Base-by-base conservation (phyloP, 53 echinoderm and acorn worm species). In the Antedon mediterranea region DNA sequence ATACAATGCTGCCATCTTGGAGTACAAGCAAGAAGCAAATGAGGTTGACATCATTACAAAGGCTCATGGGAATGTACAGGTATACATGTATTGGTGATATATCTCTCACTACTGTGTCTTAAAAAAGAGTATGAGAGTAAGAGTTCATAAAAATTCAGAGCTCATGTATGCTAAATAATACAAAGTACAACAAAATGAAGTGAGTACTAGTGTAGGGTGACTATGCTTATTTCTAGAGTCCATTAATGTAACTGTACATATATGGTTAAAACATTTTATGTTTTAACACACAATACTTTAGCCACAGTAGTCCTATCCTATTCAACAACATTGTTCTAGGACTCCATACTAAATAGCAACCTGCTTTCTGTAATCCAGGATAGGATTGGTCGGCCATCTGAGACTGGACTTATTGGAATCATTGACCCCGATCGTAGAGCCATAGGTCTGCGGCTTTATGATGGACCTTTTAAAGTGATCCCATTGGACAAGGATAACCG, bases 41-140 rank as follows among this genome's bases (percentile, higher is more conserved):
- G 79, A 81, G 7, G 89, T 91, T 34, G 95, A 95, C 43, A 87
- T 95, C 57, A 90, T 95, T 33, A 95, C 95, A 0, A 89, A 81
- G 43, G 95, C 95, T 29, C 91, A 95, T 74, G 95, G 95, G 15
- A 91, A 89, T 80, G 91, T 95, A 27, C 91, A 91, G 89, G 95
- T 95, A n/a, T n/a, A n/a, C 41, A 80, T 78, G 28, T n/a, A 71
- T 77, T 77, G n/a, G n/a, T n/a, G n/a, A n/a, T n/a, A n/a, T n/a
- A n/a, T n/a, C n/a, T n/a, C 33, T 28, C 23, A 32, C 9, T 29
- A 37, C 11, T 7, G 20, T 37, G 70, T n/a, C n/a, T n/a, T n/a
- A 72, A 8, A 8, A 72, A 29, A 72, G 73, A 6, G 72, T n/a
- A n/a, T n/a, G n/a, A n/a, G n/a, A n/a, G 9, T n/a, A n/a, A 29